phyloP scores from a whole-genome alignment of 64 coral and sea anemone species.

The Cladopsammia gracilis region DNA sequence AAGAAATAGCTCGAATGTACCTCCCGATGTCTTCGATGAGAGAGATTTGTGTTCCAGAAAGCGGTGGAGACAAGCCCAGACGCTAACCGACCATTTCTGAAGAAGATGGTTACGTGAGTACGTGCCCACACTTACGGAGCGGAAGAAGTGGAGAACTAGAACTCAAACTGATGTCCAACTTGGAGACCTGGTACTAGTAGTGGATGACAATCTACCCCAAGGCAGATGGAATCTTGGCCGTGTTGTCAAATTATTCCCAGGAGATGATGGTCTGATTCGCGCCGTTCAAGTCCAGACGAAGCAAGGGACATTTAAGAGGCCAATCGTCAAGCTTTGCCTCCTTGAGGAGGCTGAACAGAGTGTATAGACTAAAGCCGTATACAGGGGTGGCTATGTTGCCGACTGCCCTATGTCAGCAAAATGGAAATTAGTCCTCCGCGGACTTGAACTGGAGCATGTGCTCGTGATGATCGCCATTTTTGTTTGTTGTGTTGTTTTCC shows the following conservation, averaged over 20 bases:
- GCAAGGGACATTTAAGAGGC: not conserved
- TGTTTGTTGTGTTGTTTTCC: not conserved
- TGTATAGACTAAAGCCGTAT: not conserved
- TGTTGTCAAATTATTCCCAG: constrained; percentile 10
- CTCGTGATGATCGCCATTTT: not conserved
- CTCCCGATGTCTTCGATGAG: constrained; percentile 41
- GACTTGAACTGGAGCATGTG: not conserved
- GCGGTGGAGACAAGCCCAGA: constrained; percentile 51
- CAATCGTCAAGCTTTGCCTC: constrained; percentile 29
- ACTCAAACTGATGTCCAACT: too few relatives aligned
- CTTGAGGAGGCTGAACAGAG: not conserved
- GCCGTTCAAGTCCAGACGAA: constrained; percentile 32
- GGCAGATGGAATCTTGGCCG: constrained; percentile 17
- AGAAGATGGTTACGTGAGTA: constrained; percentile 35
- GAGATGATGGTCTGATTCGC: constrained; percentile 36
- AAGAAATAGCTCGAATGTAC: constrained; percentile 49
- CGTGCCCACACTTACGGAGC: not conserved
- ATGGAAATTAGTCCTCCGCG: not conserved
- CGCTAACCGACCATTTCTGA: constrained; percentile 31
- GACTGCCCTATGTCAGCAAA: constrained; percentile 4
- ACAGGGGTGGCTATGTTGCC: constrained; percentile 58
- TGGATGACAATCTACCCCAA: not conserved
- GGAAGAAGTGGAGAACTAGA: not conserved
- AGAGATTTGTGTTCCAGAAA: constrained; percentile 48
- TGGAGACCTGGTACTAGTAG: not conserved